These are phyloP conservation scores for Eutolmus rufibarbis DNA, from an alignment of 2,888 invertebrate species.

Conservation along the genomic window DNA sequence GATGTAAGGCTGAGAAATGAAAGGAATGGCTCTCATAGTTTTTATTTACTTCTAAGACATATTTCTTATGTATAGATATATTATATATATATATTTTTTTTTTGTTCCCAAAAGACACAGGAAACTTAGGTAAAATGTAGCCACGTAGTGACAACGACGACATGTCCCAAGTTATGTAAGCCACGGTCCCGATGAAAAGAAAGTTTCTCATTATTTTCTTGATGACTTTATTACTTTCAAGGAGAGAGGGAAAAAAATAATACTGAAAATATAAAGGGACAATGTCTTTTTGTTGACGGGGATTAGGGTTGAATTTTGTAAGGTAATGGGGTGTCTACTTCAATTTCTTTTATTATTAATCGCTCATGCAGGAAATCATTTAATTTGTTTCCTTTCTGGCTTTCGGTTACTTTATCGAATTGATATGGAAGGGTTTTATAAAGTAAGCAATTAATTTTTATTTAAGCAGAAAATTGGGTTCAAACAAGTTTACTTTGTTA, in stretches of 20 bases:
- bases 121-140: too few species aligned
- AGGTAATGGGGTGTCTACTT: background rate
- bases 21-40: background rate
- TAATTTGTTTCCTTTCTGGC: background rate
- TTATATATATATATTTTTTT: background rate
- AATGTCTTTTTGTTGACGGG: background rate
- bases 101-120: too few species aligned
- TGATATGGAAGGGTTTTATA: background rate
- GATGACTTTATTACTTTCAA: slow-evolving; percentile 37
- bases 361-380: background rate
- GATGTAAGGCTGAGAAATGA: background rate
- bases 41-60: background rate
- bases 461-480: slow-evolving; percentile 26
- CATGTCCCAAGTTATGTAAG: slow-evolving; percentile 5
- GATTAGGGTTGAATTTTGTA: slow-evolving; percentile 16
- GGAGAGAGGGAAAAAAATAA: background rate
- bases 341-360: slow-evolving; percentile 5
- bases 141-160: background rate
- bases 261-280: background rate
- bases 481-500: background rate
- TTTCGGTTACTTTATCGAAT: background rate
- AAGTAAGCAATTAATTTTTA: slow-evolving; percentile 29
- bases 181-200: slow-evolving; percentile 4
- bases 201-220: slow-evolving; percentile 37
- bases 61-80: background rate